Evolutionary conservation across 2,113 vertebrate species (phyloP).

Genomic region (Synchiropus splendidus): DNA sequence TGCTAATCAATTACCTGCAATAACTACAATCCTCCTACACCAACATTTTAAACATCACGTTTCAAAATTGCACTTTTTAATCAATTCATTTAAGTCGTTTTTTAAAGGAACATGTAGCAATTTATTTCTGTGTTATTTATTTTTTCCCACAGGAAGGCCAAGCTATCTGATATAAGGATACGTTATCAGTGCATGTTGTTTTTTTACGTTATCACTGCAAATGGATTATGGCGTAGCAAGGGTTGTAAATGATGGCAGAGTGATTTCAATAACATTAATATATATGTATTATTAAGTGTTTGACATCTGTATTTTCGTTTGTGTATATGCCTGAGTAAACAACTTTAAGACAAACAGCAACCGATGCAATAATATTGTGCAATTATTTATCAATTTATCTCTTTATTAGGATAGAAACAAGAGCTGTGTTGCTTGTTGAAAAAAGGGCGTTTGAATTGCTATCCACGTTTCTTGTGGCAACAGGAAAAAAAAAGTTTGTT

Average conservation of each 20-base stretch:
- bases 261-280: constrained; percentile 52
- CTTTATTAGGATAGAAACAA: constrained; percentile 32
- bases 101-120: too few relatives aligned
- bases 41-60: too few relatives aligned
- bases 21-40: constrained; percentile 35
- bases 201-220: background rate
- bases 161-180: constrained; percentile 4
- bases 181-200: constrained; percentile 33
- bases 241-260: constrained; percentile 38
- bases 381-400: constrained; percentile 56
- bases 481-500: constrained; percentile 25
- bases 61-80: too few relatives aligned
- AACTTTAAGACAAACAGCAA: constrained; percentile 57
- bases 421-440: constrained; percentile 28
- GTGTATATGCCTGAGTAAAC: too few relatives aligned
- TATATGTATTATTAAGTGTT: constrained; percentile 54
- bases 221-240: background rate
- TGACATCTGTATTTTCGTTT: constrained; percentile 56
- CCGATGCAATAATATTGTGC: constrained; percentile 68
- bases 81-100: too few relatives aligned
- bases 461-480: constrained; percentile 27
- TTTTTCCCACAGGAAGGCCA: too few relatives aligned
- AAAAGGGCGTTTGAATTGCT: constrained; percentile 7
- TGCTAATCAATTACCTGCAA: constrained; percentile 51
- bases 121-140: too few relatives aligned